These are phyloP conservation scores for Clarias magur DNA, from an alignment of 2,113 vertebrate species.

Conservation along the genomic window DNA sequence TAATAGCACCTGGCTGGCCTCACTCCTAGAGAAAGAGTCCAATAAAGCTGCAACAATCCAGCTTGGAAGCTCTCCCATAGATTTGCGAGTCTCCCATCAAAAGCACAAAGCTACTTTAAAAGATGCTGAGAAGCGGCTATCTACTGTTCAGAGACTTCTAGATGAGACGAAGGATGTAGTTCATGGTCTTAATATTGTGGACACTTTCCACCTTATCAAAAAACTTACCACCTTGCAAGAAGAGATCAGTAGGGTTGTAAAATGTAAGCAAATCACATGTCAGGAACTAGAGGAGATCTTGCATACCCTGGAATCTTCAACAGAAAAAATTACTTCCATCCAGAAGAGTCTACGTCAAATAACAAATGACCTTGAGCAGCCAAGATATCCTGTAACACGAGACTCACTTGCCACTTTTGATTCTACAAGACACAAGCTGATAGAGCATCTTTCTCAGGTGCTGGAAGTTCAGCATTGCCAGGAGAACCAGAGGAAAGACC, in stretches of 20 bases:
- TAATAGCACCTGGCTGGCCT: conserved; percentile 71
- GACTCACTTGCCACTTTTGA: conserved; percentile 51
- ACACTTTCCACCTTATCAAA: conserved; percentile 80
- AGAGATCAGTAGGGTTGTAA: conserved; percentile 70
- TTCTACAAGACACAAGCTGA: conserved; percentile 57
- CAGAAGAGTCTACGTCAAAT: conserved; percentile 70
- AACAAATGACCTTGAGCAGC: conserved; percentile 51
- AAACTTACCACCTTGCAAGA: conserved; percentile 76
- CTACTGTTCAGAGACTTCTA: conserved; percentile 64
- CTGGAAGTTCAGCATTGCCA: conserved; percentile 64
- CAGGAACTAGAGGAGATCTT: conserved; percentile 74
- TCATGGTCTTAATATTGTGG: conserved; percentile 75
- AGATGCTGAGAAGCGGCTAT: conserved; percentile 69
- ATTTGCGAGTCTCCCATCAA: conserved; percentile 60
- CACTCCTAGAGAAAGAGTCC: conserved; percentile 59
- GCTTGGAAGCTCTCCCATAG: conserved; percentile 54
- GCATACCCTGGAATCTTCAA: conserved; percentile 68
- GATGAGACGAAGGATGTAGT: conserved; percentile 63
- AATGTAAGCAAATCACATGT: conserved; percentile 72
- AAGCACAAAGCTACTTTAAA: conserved; percentile 65
- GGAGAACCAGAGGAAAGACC: conserved; percentile 57
- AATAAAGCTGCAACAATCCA: conserved; percentile 40
- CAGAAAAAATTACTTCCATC: conserved; percentile 68
- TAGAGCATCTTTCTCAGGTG: conserved; percentile 68
- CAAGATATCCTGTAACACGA: conserved; percentile 63